phyloP scores from a whole-genome alignment of 2,888 invertebrate genomes.

The Emesis russula region DNA sequence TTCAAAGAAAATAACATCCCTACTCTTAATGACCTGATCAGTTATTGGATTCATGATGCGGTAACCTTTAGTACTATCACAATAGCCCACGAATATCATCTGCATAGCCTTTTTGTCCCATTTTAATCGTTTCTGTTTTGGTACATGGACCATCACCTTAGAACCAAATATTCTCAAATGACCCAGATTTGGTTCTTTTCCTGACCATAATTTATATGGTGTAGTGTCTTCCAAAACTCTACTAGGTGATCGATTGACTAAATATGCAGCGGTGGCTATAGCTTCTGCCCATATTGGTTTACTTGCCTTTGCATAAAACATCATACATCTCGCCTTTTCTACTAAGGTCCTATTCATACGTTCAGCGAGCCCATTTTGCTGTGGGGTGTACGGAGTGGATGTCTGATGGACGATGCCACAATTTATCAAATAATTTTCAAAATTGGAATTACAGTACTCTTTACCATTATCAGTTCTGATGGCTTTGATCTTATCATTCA shows the following conservation, averaged over 20 bases:
- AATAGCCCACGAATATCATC: slow-evolving; percentile 1
- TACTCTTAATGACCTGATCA: slow-evolving; percentile 5
- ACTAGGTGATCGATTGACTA: slow-evolving; percentile 20
- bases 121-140: slow-evolving; percentile 20
- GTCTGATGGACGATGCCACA: no score
- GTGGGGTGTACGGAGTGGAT: neutral
- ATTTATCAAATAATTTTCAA: no score
- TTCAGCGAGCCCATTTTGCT: slow-evolving; percentile 48
- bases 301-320: neutral
- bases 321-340: slow-evolving; percentile 15
- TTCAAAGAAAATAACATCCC: slow-evolving; percentile 32
- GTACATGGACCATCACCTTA: slow-evolving; percentile 23
- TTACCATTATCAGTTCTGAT: no score
- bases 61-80: slow-evolving; percentile 22
- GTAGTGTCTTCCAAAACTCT: neutral
- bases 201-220: slow-evolving; percentile 19
- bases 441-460: no score
- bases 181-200: neutral
- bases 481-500: no score
- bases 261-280: slow-evolving; percentile 28
- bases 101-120: slow-evolving; percentile 6
- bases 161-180: slow-evolving; percentile 35
- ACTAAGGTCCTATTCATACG: slow-evolving; percentile 7
- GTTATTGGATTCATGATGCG: slow-evolving; percentile 11
- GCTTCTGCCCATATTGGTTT: slow-evolving; percentile 29